Conservation (phyloP, 2,113 vertebrate species). For the Axis porcinus region DNA sequence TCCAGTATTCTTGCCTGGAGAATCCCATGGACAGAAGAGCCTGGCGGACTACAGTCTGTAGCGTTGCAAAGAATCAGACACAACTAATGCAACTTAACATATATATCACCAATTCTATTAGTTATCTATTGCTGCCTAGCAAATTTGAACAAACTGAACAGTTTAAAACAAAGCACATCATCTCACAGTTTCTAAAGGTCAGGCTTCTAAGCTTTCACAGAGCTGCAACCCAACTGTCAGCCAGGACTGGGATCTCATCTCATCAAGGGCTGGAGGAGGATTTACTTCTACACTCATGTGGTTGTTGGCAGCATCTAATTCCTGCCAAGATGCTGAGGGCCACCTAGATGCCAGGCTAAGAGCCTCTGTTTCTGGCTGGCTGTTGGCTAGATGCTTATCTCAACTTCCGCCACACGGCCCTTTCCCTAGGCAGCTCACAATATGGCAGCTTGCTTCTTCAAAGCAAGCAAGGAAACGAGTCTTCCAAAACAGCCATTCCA, state of each 20-base stretch:
- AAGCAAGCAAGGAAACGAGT: not conserved
- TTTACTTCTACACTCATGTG: not conserved
- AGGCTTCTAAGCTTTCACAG: not conserved
- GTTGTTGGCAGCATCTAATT: not conserved
- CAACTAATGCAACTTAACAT: not conserved
- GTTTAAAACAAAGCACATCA: not conserved
- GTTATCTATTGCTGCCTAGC: not conserved
- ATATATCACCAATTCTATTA: not conserved
- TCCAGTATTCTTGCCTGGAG: not conserved
- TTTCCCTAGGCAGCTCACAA: not conserved
- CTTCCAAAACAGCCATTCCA: not conserved
- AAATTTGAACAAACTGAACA: not conserved
- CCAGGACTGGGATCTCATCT: not conserved
- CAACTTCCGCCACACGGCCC: not conserved
- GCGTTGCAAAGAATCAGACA: not conserved
- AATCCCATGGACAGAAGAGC: not conserved
- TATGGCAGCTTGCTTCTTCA: not conserved
- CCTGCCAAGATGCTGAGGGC: not conserved
- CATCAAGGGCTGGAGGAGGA: not conserved
- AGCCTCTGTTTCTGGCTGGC: not conserved
- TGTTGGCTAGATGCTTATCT: not conserved
- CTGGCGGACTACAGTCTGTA: not conserved
- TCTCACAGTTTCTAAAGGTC: not conserved
- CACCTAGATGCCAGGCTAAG: not conserved
- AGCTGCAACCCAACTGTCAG: not conserved